These are phyloP conservation scores for Malurus alboscapulatus DNA, from an alignment of 2,113 vertebrate species.

Conservation along the genomic window DNA sequence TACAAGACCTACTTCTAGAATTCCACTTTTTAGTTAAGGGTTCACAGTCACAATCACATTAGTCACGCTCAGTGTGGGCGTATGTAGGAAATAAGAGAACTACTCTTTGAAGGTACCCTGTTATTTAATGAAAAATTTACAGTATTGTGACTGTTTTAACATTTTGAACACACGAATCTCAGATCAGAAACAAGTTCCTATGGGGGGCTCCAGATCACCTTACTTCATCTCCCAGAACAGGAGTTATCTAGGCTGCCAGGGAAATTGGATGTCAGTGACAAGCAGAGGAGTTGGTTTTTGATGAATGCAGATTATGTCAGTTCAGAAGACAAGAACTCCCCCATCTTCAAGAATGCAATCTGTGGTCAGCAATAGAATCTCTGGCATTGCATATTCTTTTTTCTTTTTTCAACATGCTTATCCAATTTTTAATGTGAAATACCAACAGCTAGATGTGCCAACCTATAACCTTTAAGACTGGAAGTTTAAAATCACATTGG, in stretches of 20 bases:
- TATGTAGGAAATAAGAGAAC: not conserved
- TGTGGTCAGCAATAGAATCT: not conserved
- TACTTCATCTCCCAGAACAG: not conserved
- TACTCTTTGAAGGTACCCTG: not conserved
- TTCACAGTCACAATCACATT: conserved; percentile 9
- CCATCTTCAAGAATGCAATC: not conserved
- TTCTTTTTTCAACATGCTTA: not conserved
- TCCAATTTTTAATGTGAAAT: not conserved
- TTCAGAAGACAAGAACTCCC: not conserved
- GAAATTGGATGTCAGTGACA: not conserved
- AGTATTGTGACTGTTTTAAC: not conserved
- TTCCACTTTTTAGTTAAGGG: not conserved
- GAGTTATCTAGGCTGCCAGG: not conserved
- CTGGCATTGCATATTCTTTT: not conserved
- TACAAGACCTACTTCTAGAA: not conserved
- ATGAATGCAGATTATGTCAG: not conserved
- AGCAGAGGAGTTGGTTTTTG: not conserved
- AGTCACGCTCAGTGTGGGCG: not conserved
- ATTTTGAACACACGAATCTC: not conserved
- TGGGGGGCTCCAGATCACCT: not conserved
- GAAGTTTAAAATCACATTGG: not conserved
- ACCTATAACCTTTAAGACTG: not conserved
- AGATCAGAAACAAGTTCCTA: not conserved
- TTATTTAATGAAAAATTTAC: conserved; percentile 15
- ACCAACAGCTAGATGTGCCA: not conserved